Conservation (phyloP, 2,797 vertebrate species). For the Pachyuromys duprasi region DNA sequence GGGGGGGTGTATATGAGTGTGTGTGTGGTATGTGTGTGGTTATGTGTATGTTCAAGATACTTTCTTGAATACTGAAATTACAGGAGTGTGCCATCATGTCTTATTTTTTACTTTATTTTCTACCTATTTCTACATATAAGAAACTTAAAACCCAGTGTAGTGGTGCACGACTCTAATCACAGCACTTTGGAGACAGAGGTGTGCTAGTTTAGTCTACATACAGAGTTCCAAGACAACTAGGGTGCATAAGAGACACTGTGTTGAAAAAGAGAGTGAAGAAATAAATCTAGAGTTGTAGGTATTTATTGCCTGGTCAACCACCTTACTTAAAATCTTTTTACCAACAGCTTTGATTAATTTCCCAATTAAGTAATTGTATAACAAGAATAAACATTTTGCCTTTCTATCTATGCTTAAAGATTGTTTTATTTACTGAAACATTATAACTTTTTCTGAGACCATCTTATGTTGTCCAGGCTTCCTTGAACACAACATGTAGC, state of each 20-base stretch:
- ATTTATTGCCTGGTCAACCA: neutral
- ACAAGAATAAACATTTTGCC: neutral
- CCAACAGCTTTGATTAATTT: neutral
- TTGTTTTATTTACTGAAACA: neutral
- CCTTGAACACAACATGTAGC: neutral
- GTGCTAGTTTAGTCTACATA: neutral
- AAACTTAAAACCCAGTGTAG: neutral
- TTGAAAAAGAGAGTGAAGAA: neutral
- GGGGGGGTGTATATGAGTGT: neutral
- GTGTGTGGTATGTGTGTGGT: too few species aligned
- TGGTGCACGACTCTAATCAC: neutral
- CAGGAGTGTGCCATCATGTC: neutral
- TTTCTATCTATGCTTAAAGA: neutral
- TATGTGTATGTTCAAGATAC: neutral
- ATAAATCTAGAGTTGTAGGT: neutral
- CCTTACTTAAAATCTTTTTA: neutral
- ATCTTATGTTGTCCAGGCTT: neutral
- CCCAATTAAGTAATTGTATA: neutral
- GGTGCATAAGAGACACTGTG: neutral
- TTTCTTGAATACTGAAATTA: neutral
- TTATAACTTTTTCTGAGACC: neutral
- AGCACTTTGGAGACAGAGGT: neutral
- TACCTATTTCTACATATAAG: neutral
- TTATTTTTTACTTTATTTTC: neutral
- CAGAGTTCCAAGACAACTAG: neutral